phyloP scores from a whole-genome alignment of 2,888 invertebrate species.

The Plemyria rubiginata region DNA sequence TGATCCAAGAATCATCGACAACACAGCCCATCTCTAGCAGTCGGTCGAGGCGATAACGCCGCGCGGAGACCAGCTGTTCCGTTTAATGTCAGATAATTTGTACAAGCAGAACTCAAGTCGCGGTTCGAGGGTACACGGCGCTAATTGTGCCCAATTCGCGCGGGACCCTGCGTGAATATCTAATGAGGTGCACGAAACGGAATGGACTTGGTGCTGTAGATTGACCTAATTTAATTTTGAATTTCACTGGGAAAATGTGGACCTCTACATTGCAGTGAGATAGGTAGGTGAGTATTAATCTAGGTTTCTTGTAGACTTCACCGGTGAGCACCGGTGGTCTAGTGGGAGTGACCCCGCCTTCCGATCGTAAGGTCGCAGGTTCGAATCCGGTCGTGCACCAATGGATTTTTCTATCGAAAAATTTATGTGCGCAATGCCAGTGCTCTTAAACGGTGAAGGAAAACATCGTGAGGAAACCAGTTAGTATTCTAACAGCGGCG shows the following conservation, averaged over 20 bases:
- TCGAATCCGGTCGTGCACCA: too few relatives aligned
- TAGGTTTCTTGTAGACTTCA: too few relatives aligned
- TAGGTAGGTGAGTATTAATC: too few relatives aligned
- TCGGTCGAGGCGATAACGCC: conserved; percentile 46
- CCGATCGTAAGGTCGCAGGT: too few relatives aligned
- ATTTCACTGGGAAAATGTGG: not conserved
- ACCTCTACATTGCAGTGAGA: too few relatives aligned
- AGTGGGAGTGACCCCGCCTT: too few relatives aligned
- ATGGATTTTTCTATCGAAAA: too few relatives aligned
- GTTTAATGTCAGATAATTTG: conserved; percentile 50
- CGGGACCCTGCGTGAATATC: conserved; percentile 29
- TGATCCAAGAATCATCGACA: conserved; percentile 22
- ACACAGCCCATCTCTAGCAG: conserved; percentile 32
- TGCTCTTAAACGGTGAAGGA: too few relatives aligned
- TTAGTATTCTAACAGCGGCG: too few relatives aligned
- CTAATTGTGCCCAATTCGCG: conserved; percentile 34
- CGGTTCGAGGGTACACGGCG: conserved; percentile 23
- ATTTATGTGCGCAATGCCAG: too few relatives aligned
- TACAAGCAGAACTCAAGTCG: conserved; percentile 41
- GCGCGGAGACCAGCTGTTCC: conserved; percentile 51
- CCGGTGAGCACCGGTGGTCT: too few relatives aligned
- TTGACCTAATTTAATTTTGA: conserved; percentile 8
- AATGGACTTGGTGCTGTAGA: conserved; percentile 1
- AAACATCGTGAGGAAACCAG: too few relatives aligned
- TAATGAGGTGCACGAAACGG: conserved; percentile 25